phyloP scores from a whole-genome alignment of 2,797 vertebrate genomes.

The Melanotaenia maccullochi region DNA sequence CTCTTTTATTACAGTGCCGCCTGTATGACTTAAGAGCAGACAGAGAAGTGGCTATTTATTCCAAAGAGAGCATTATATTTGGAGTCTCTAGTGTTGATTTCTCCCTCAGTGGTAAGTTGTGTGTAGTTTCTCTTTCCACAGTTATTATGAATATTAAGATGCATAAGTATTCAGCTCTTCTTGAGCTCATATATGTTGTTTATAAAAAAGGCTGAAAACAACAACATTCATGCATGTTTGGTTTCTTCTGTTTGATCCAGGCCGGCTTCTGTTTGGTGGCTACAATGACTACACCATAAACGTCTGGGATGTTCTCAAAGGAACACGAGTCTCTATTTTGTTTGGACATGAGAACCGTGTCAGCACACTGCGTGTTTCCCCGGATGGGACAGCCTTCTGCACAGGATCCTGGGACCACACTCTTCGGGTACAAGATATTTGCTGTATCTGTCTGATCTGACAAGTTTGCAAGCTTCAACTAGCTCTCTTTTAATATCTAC shows the following conservation, averaged over 20 bases:
- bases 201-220: conserved; percentile 1
- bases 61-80: conserved; percentile 99
- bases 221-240: background rate
- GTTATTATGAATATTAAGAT: background rate
- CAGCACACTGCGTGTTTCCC: conserved; percentile 94
- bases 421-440: conserved; percentile 84
- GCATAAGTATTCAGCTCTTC: background rate
- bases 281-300: conserved; percentile 99
- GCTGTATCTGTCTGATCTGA: background rate
- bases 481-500: background rate
- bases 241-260: conserved; percentile 66
- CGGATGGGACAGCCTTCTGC: conserved; percentile 95
- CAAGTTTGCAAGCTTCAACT: background rate
- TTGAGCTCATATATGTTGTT: background rate
- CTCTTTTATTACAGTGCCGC: conserved; percentile 87
- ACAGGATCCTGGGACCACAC: conserved; percentile 99
- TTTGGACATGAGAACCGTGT: conserved; percentile 98
- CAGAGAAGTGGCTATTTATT: conserved; percentile 98
- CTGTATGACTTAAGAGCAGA: conserved; percentile 97
- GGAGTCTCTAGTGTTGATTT: conserved; percentile 99
- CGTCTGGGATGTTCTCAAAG: conserved; percentile 98
- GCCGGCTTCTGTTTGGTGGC: conserved; percentile 93
- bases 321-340: conserved; percentile 93
- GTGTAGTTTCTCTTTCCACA: background rate
- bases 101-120: conserved; percentile 94